phyloP scores from a whole-genome alignment of 2,113 vertebrate species.

The Mungos mungo region DNA sequence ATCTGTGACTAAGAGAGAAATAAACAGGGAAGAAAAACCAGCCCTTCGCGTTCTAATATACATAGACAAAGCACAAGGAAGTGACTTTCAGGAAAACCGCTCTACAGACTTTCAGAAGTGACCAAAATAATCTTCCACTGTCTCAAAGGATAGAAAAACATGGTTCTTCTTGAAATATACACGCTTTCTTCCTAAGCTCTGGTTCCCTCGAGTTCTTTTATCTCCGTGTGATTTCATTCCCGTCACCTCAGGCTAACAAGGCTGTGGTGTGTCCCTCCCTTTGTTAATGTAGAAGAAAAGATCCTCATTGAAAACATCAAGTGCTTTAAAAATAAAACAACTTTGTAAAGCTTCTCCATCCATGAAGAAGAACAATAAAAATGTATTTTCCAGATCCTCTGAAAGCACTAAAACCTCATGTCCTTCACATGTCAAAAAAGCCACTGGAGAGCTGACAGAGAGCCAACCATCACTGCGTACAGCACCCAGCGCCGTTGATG shows the following conservation, averaged over 20 bases:
- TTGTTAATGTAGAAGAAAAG: conserved; percentile 81
- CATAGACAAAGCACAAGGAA: neutral
- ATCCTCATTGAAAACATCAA: conserved; percentile 84
- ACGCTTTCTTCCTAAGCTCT: conserved; percentile 48
- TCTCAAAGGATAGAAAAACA: conserved; percentile 54
- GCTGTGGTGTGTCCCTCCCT: conserved; percentile 83
- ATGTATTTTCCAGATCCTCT: conserved; percentile 79
- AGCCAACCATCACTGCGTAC: neutral
- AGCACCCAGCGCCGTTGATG: neutral
- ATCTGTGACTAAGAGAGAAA: neutral
- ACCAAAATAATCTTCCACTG: conserved; percentile 30
- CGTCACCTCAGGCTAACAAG: conserved; percentile 78
- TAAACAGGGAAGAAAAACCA: neutral
- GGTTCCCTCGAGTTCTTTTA: conserved; percentile 23
- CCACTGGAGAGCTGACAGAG: conserved; percentile 30
- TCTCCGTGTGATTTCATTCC: conserved; percentile 79
- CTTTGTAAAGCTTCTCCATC: conserved; percentile 86
- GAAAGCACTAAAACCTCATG: conserved; percentile 82
- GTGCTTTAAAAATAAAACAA: conserved; percentile 80
- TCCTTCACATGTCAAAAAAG: conserved; percentile 79
- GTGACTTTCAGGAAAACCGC: neutral
- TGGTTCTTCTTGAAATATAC: conserved; percentile 15
- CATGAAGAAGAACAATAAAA: conserved; percentile 86
- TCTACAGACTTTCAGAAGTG: neutral
- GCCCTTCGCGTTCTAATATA: neutral